phyloP scores from a whole-genome alignment of 2,797 vertebrate species.

The Melanotaenia boesemani region DNA sequence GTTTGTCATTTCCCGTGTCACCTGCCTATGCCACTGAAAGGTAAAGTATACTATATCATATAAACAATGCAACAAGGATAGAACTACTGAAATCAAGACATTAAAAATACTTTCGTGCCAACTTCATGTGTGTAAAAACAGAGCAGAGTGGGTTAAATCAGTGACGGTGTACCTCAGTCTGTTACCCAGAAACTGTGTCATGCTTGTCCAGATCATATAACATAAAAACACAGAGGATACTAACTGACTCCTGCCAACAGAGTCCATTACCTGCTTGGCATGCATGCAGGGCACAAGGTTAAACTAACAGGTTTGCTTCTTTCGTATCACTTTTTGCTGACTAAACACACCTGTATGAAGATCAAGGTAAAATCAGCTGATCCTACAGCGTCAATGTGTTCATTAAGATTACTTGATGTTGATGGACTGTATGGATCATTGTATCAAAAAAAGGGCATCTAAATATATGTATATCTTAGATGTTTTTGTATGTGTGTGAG shows the following conservation, averaged over 20 bases:
- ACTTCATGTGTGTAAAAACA: slow-evolving; percentile 20
- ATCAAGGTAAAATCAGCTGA: slow-evolving; percentile 7
- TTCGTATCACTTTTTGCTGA: slow-evolving; percentile 46
- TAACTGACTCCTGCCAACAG: slow-evolving; percentile 65
- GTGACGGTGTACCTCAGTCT: slow-evolving; percentile 18
- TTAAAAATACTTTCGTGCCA: background rate
- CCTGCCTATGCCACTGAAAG: slow-evolving; percentile 27
- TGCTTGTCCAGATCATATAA: slow-evolving; percentile 46
- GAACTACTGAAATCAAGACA: slow-evolving; percentile 7
- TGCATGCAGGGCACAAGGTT: slow-evolving; percentile 70
- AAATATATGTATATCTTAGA: slow-evolving; percentile 8
- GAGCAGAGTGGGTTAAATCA: slow-evolving; percentile 37
- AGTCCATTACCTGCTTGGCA: slow-evolving; percentile 68
- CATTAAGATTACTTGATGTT: slow-evolving; percentile 14
- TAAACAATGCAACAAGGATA: slow-evolving; percentile 2
- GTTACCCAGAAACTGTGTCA: slow-evolving; percentile 43
- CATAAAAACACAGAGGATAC: slow-evolving; percentile 52
- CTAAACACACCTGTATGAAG: slow-evolving; percentile 27
- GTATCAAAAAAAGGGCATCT: slow-evolving; percentile 13
- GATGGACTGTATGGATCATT: slow-evolving; percentile 12
- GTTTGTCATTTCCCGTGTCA: too few relatives aligned
- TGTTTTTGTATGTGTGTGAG: background rate
- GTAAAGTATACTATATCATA: background rate
- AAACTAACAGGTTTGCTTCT: slow-evolving; percentile 65
- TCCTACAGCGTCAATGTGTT: background rate